Evolutionary conservation across 2,888 invertebrate genomes (phyloP).

Genomic region (Coecobrya sp.): DNA sequence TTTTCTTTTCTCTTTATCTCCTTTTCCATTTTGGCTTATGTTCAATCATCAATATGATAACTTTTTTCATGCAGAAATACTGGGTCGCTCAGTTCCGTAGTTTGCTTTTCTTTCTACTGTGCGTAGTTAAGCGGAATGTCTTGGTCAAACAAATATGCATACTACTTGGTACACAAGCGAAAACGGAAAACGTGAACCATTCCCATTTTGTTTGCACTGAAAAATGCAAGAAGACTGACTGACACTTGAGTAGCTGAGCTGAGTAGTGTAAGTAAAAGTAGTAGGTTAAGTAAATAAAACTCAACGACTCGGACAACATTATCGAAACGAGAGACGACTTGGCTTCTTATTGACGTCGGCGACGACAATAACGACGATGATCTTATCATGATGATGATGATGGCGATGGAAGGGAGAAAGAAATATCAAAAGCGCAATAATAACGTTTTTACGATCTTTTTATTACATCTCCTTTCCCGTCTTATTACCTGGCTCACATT

Average conservation of each 20-base stretch:
- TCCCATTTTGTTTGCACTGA: not conserved
- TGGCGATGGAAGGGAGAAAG: constrained; percentile 3
- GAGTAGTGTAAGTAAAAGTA: no score
- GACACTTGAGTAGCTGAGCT: not conserved
- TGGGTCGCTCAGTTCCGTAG: not conserved
- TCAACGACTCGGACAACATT: not conserved
- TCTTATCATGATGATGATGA: constrained; percentile 17
- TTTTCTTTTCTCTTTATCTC: not conserved
- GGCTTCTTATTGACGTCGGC: not conserved
- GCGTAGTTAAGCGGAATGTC: not conserved
- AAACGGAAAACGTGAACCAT: not conserved
- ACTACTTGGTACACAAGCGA: no score
- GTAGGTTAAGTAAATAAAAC: constrained; percentile 15
- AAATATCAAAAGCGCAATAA: constrained; percentile 41
- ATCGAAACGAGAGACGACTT: constrained; percentile 10
- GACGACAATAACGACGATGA: not conserved
- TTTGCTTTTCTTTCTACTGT: not conserved
- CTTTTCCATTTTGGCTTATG: not conserved
- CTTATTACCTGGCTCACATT: constrained; percentile 14
- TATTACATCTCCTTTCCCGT: constrained; percentile 43
- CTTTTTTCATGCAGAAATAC: not conserved
- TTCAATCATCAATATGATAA: not conserved
- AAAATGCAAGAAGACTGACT: constrained; percentile 23
- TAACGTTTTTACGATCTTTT: constrained; percentile 60
- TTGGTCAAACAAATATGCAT: constrained; percentile 4